A percentile compares a stretch with the other conserved stretches of the same genome.
Evolutionary conservation across 2,797 vertebrate species (phyloP).

Genomic region (Pseudochirops corinnae): DNA sequence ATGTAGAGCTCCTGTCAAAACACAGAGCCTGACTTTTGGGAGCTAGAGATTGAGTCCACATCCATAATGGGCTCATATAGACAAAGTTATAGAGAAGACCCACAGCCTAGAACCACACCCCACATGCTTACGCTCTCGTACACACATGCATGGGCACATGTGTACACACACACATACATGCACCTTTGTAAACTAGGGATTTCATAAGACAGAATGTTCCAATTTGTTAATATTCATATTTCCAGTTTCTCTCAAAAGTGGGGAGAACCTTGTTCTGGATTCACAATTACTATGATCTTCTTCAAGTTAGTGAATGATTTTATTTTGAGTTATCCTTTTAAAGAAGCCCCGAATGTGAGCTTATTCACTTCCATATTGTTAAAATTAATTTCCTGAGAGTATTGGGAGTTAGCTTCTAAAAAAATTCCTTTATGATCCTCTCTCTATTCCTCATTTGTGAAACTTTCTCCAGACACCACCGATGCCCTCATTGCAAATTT

Average conservation of each 20-base stretch:
- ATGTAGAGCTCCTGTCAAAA: constrained; percentile 11
- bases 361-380: not conserved
- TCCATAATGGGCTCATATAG: not conserved
- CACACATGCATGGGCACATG: not conserved
- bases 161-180: not conserved
- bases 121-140: not conserved
- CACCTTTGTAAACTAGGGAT: not conserved
- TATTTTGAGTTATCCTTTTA: not conserved
- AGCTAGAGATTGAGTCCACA: not conserved
- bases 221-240: constrained; percentile 32
- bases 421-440: not conserved
- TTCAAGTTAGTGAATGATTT: not conserved
- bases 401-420: not conserved
- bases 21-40: constrained; percentile 26
- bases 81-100: not conserved
- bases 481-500: not conserved
- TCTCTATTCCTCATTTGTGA: not conserved
- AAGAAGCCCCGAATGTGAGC: not conserved
- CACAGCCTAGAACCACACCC: not conserved
- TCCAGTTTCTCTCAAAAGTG: not conserved
- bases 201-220: not conserved
- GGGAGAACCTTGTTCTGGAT: not conserved
- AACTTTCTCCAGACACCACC: not conserved
- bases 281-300: not conserved
- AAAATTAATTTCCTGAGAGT: not conserved